A percentile compares a stretch with the other conserved stretches of the same genome.
Conservation (phyloP, 1,140 invertebrate species). For the Leucophenga varia region DNA sequence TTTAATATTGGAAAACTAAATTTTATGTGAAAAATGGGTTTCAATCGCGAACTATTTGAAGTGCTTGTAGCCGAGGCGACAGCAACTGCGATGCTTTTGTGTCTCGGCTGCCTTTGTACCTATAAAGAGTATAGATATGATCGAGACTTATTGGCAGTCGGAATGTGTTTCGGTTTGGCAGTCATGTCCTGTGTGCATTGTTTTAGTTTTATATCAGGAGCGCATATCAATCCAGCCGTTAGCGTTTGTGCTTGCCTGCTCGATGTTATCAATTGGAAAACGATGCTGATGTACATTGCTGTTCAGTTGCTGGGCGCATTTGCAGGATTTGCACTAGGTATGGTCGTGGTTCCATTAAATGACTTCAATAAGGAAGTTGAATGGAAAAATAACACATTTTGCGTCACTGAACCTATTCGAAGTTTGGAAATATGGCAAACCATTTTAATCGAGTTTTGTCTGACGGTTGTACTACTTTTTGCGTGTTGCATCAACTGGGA, state of each 20-base stretch:
- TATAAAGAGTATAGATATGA: no score
- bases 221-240: slow-evolving; percentile 18
- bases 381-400: neutral
- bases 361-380: no score
- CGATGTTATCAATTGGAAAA: slow-evolving; percentile 1
- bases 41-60: neutral
- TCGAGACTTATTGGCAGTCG: neutral
- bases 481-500: slow-evolving; percentile 18
- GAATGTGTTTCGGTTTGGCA: slow-evolving; percentile 7
- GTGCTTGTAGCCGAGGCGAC: slow-evolving; percentile 5
- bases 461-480: neutral
- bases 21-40: neutral
- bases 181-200: slow-evolving; percentile 5
- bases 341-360: neutral
- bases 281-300: slow-evolving; percentile 10
- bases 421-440: no score
- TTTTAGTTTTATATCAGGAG: slow-evolving; percentile 12
- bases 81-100: slow-evolving; percentile 8
- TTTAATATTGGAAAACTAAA: no score
- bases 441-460: slow-evolving; percentile 1
- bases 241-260: slow-evolving; percentile 7
- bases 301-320: slow-evolving; percentile 8
- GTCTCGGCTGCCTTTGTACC: slow-evolving; percentile 2
- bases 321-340: neutral
- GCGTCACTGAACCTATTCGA: no score